Base-by-base conservation (phyloP, 2,888 invertebrate species). In the Lycia hirtaria region DNA sequence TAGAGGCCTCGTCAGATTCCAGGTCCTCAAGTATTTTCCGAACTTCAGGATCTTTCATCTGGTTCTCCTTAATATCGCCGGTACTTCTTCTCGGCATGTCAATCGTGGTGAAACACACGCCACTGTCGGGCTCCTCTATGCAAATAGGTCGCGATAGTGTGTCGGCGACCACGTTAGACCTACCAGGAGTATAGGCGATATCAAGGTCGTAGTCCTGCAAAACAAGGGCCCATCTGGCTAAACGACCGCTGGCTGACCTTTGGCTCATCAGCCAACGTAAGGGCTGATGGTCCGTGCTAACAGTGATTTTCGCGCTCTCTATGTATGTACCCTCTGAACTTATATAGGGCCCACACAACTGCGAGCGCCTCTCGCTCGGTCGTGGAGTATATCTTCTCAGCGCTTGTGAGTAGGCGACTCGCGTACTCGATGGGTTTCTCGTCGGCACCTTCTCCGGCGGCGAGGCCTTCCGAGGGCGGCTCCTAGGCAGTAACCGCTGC, bases 361-460 rank as follows among this genome's bases (percentile, higher is more conserved):
- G n/a, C n/a, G n/a, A n/a, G n/a, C n/a, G n/a, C n/a, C n/a, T n/a
- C n/a, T n/a, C n/a, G n/a, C n/a, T n/a, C n/a, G n/a, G n/a, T n/a
- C n/a, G n/a, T n/a, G n/a, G n/a, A n/a, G n/a, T n/a, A n/a, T n/a
- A n/a, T n/a, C n/a, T n/a, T n/a, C n/a, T n/a, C n/a, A n/a, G n/a
- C n/a, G n/a, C n/a, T n/a, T n/a, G n/a, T n/a, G n/a, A n/a, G n/a
- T n/a, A n/a, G n/a, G n/a, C n/a, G n/a, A n/a, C n/a, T 26, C 0
- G 50, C 19, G 5, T 28, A 15, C 24, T 51, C 50, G 4, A 51
- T 41, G 22, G 32, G 33, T 10, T 33, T 15, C 19, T 55, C 43
- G 2, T 48, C 48, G 48, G 19, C 40, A 54, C 43, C 60, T 57
- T 52, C 45, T 54, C 58, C 52, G 59, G 60, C 52, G 57, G 45